Percentiles rank a stretch among this genome's conserved stretches.
Conservation (phyloP, 2,888 invertebrate species). For the Drosophila mettleri region DNA sequence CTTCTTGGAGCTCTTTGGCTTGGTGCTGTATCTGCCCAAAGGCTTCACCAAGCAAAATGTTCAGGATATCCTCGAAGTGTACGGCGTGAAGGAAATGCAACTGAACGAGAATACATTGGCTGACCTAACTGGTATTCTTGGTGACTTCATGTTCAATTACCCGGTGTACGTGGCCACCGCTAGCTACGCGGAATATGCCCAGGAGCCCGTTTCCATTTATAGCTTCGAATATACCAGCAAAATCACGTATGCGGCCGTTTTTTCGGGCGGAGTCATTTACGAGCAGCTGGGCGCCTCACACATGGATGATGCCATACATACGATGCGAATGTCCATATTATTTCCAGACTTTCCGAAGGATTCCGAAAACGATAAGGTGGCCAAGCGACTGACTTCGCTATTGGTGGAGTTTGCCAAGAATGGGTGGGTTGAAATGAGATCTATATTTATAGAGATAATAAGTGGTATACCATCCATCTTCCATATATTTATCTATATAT, state of each 20-base stretch:
- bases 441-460: neutral
- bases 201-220: conserved; percentile 84
- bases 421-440: conserved; percentile 82
- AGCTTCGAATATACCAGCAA: conserved; percentile 85
- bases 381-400: conserved; percentile 82
- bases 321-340: conserved; percentile 84
- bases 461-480: too few relatives aligned
- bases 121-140: conserved; percentile 79
- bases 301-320: conserved; percentile 86
- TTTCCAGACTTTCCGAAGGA: conserved; percentile 72
- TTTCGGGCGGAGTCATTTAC: conserved; percentile 16
- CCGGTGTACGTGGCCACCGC: conserved; percentile 81
- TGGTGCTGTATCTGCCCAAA: conserved; percentile 53
- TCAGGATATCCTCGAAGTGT: conserved; percentile 39
- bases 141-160: conserved; percentile 85
- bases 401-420: conserved; percentile 85
- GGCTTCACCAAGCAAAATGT: conserved; percentile 13
- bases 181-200: conserved; percentile 41
- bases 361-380: conserved; percentile 81
- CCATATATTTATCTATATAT: neutral
- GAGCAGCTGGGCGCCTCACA: conserved; percentile 83
- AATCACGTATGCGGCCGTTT: conserved; percentile 78
- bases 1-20: conserved; percentile 60
- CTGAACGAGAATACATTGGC: conserved; percentile 60
- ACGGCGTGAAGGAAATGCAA: conserved; percentile 45